Evolutionary conservation across 2,888 invertebrate genomes (phyloP).

Genomic region (Iselma pallidipennis): DNA sequence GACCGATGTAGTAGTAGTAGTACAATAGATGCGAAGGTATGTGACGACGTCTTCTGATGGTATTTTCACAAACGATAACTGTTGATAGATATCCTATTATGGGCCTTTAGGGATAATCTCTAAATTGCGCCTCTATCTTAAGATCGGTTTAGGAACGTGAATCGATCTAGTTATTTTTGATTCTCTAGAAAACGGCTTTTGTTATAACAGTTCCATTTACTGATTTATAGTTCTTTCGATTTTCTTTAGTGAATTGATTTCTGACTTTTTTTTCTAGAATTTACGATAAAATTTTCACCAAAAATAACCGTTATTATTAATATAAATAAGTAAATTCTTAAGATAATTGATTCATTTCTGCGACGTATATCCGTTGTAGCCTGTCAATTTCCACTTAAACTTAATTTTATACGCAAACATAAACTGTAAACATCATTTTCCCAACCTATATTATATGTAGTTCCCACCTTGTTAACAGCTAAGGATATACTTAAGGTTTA

Average conservation of each 20-base stretch:
- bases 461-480: neutral
- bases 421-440: slow-evolving; percentile 18
- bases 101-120: slow-evolving; percentile 24
- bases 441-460: too few species aligned
- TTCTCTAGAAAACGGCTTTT: slow-evolving; percentile 16
- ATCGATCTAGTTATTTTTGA: slow-evolving; percentile 25
- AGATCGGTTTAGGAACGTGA: slow-evolving; percentile 21
- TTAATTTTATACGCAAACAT: slow-evolving; percentile 12
- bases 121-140: slow-evolving; percentile 25
- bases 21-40: slow-evolving; percentile 23
- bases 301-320: neutral
- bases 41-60: slow-evolving; percentile 18
- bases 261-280: neutral
- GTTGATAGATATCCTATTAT: slow-evolving; percentile 28
- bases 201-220: slow-evolving; percentile 13
- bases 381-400: slow-evolving; percentile 17
- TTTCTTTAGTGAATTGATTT: slow-evolving; percentile 4
- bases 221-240: slow-evolving; percentile 20
- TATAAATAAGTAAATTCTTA: slow-evolving; percentile 17
- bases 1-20: slow-evolving; percentile 17
- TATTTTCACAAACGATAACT: slow-evolving; percentile 26
- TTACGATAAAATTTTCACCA: neutral
- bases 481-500: too few species aligned
- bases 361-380: slow-evolving; percentile 7
- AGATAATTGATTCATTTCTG: slow-evolving; percentile 16